A percentile compares a stretch with the other conserved stretches of the same genome.
Evolutionary conservation across 2,888 invertebrate species (phyloP).

Genomic region (Zootermopsis nevadensis): DNA sequence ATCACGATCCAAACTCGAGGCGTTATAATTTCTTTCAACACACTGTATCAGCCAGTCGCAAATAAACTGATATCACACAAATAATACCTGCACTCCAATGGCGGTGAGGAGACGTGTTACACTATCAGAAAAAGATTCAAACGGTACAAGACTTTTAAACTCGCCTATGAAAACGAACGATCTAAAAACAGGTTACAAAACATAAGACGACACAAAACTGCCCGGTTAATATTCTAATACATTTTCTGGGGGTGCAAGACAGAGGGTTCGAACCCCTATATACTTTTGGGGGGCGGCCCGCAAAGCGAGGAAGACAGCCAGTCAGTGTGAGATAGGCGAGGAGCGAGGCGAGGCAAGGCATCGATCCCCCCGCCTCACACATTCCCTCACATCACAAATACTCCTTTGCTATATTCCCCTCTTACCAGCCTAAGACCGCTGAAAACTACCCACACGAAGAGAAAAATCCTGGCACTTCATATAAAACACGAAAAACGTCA

Average conservation of each 20-base stretch:
- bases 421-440: not conserved
- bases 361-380: constrained; percentile 39
- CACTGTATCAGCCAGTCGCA: not conserved
- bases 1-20: not conserved
- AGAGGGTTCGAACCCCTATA: not conserved
- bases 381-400: constrained; percentile 43
- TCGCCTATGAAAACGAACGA: not conserved
- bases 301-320: constrained; percentile 26
- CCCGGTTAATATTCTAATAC: too few species aligned
- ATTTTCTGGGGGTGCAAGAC: not conserved
- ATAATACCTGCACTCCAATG: not conserved
- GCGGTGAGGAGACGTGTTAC: not conserved
- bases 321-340: not conserved
- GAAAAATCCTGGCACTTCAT: constrained; percentile 22
- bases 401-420: constrained; percentile 17
- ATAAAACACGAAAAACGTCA: constrained; percentile 29
- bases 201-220: too few species aligned
- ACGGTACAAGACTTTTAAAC: not conserved
- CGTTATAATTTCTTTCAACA: not conserved
- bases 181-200: too few species aligned
- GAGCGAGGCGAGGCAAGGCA: constrained; percentile 32
- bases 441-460: not conserved
- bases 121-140: not conserved
- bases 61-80: not conserved
- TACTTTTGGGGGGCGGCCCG: not conserved